Evolutionary conservation across 2,888 invertebrate genomes (phyloP), one percentile per base, ranked within the genome.

Genomic region (Chelonus formosanus): DNA sequence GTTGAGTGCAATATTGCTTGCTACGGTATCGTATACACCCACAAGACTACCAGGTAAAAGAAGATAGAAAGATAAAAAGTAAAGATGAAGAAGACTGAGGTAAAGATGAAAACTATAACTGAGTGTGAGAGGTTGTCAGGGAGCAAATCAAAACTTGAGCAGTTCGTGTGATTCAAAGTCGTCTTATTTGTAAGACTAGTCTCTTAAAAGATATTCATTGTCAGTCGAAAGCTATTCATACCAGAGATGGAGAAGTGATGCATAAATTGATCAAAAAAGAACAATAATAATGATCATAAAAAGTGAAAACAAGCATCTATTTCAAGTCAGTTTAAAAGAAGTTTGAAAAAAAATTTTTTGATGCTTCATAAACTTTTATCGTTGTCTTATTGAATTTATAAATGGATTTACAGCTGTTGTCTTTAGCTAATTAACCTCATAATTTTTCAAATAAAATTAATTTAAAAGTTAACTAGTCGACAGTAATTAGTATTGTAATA

Each of bases 1-100:
- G 59, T 62, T 62, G 62, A 62, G 55, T 62, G 53, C 62, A 63
- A 63, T 57, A 63, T 63, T 56, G 56, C 43, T 55, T 63, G 55
- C 40, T 40, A 43, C 45, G 35, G 35, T 36, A 36, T 62, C 55
- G 7, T 54, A 34, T n/a, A 61, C 10, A 44, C 43, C 45, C 57
- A 43, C 43, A 57, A 57, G 45, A 43, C 43, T 43, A 32, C n/a
- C n/a, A 44, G 50, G 8, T 7, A 36, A 32, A 7, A 31, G n/a
- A 32, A 36, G 6, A 59, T 47, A 48, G 34, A 7, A 6, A 58
- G 45, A 10, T 7, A 60, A 36, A 40, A n/a, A 20, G 35, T 4
- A 10, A 55, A n/a, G 40, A 20, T 48, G 34, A 48, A 63, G 54
- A 7, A 32, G 31, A 43, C 6, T n/a, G 34, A 47, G 45, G 32